Base-by-base conservation (phyloP, 2,797 vertebrate genomes). In the Cuniculus paca region DNA sequence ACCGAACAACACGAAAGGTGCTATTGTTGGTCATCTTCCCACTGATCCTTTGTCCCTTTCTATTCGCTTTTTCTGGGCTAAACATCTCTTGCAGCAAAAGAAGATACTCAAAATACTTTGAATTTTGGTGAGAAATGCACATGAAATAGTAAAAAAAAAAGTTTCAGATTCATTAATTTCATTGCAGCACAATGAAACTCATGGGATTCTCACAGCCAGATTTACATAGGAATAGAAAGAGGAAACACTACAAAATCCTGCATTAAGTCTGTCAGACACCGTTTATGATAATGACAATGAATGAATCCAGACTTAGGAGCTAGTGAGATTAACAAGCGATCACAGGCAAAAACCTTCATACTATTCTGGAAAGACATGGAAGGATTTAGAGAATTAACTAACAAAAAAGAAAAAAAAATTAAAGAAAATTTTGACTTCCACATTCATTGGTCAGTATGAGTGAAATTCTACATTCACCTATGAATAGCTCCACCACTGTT, bases 321-420 rank as follows among this genome's bases (percentile, higher is more conserved):
- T 56, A 87, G 5, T 36, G 61, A 75, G 74, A 95, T 96, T 88
- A 96, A 89, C 48, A 94, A 36, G 31, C 70, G 85, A 96, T 80
- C 68, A 72, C 74, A 92, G 95, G 56, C 39, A 68, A 52, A 92
- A 92, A 28, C 88, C 65, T 56, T 95, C 48, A 92, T 34, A 88
- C 74, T 88, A 82, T 94, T 94, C 88, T 95, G 74, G 74, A 82
- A 92, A 94, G 82, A 82, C 45, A 17, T 1, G 20, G 45, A 80
- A 79, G 82, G 88, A 94, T 88, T 95, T 63, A 6, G 52, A 97
- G 56, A 97, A 97, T 95, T 96, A 92, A 89, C 56, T 34, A 88
- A 11, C 42, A 92, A 92, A 77, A 74, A 95, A 34, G 92, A 90
- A 80, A 39, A 95, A 50, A 58, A 50, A 28, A 93, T 89, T 93